phyloP scores from a whole-genome alignment of 2,888 invertebrate species.

The Axea sp. region DNA sequence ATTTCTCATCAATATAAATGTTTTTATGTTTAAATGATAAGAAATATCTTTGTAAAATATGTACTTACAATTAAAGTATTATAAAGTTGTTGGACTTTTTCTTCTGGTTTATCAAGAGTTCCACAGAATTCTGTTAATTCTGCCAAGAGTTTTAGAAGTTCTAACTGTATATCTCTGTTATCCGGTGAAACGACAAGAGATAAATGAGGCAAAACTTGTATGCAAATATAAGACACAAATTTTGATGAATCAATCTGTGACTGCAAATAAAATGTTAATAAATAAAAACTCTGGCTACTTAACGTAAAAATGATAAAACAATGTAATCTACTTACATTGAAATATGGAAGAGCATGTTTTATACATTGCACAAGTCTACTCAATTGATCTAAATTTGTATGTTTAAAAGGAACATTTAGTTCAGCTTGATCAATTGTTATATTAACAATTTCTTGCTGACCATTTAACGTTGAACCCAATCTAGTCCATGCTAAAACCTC shows the following conservation, averaged over 20 bases:
- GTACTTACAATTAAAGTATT: slow-evolving; percentile 88
- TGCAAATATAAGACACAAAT: slow-evolving; percentile 91
- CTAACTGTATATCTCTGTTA: slow-evolving; percentile 85
- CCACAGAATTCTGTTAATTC: slow-evolving; percentile 90
- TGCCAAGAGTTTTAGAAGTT: slow-evolving; percentile 91
- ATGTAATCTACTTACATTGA: slow-evolving; percentile 93
- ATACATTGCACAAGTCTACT: slow-evolving; percentile 90
- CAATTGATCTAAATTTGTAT: slow-evolving; percentile 85
- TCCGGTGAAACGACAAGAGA: slow-evolving; percentile 83
- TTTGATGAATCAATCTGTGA: slow-evolving; percentile 91
- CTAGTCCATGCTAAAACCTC: slow-evolving; percentile 90
- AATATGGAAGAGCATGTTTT: slow-evolving; percentile 90
- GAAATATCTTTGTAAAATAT: too few species aligned
- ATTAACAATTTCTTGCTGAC: slow-evolving; percentile 92
- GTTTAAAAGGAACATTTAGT: slow-evolving; percentile 85
- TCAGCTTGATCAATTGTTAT: slow-evolving; percentile 93
- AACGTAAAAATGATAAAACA: neutral
- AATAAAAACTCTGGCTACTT: neutral
- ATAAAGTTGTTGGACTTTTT: slow-evolving; percentile 88
- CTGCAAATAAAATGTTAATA: slow-evolving; percentile 79
- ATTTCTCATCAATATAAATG: too few species aligned
- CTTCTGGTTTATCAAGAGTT: slow-evolving; percentile 86
- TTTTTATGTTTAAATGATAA: too few species aligned
- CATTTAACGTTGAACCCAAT: slow-evolving; percentile 88
- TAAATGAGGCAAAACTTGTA: slow-evolving; percentile 89